Evolutionary conservation across 2,888 invertebrate species (phyloP), one percentile per base, ranked within the genome.

Genomic region (Bombyx huttoni): DNA sequence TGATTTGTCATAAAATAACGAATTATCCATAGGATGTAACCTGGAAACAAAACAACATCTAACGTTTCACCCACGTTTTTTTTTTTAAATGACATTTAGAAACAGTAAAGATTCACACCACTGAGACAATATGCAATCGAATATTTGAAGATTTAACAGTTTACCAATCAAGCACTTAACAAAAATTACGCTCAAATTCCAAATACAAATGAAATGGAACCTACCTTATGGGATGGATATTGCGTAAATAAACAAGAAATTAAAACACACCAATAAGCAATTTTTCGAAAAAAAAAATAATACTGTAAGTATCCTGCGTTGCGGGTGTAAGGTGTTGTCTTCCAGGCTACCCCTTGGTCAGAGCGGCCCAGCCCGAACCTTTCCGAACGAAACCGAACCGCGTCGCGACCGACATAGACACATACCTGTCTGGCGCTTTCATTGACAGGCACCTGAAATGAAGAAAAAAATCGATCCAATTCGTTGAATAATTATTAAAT

Each of bases 381-480:
- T 79, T 81, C 78, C 81, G 81, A 84, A 79, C 78, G 83, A 78
- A 78, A 86, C 75, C 76, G 80, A 84, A 80, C 75, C 78, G 77
- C 72, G 72, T 71, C 67, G 76, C 75, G 76, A 79, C 71, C 75
- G 78, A 81, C 73, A 74, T 82, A 84, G 84, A 75, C 81, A 88
- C 88, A 91, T 91, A 91, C 91, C 91, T 91, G 90, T 91, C 91
- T 88, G 91, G 91, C 91, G 91, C 92, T 91, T 91, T 91, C 90
- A 91, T 91, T 90, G 91, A 91, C 91, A 91, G 91, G 90, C 91
- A 91, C 91, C 91, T 91, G 91, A 89, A 91, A 91, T 86, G 86
- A 91, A 91, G 91, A 91, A 91, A 91, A 87, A 91, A 90, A 89
- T 86, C 89, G 83, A 89, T 89, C 89, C 89, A 89, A 89, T 89